Conservation (phyloP, 2,888 invertebrate species). For the Mechanitis messenoides region DNA sequence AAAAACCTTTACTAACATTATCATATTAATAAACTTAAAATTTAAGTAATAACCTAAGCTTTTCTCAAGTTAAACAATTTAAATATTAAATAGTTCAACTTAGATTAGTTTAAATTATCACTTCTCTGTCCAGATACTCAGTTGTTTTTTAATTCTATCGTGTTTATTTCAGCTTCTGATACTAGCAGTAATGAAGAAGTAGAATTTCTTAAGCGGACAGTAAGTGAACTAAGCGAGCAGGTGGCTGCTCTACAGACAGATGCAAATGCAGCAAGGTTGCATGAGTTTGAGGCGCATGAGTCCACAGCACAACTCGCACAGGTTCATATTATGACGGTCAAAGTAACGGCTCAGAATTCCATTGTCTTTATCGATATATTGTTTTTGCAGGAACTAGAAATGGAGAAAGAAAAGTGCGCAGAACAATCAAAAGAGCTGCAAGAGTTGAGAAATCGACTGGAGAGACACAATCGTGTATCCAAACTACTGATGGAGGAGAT, state of each 20-base stretch:
- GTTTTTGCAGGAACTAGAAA: slow-evolving; percentile 68
- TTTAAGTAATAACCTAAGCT: too few relatives aligned
- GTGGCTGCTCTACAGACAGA: slow-evolving; percentile 82
- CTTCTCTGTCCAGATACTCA: too few relatives aligned
- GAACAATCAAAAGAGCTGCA: slow-evolving; percentile 75
- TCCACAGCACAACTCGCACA: slow-evolving; percentile 75
- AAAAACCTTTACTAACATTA: too few relatives aligned
- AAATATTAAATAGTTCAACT: too few relatives aligned
- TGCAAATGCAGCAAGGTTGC: slow-evolving; percentile 77
- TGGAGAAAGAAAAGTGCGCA: slow-evolving; percentile 59
- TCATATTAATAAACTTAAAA: too few relatives aligned
- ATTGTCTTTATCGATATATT: not conserved
- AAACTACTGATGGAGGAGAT: slow-evolving; percentile 81
- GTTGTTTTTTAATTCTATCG: not conserved
- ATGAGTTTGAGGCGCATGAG: slow-evolving; percentile 84
- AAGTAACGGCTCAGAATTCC: not conserved
- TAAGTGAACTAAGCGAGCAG: slow-evolving; percentile 79
- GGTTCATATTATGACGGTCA: slow-evolving; percentile 40
- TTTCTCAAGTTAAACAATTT: too few relatives aligned
- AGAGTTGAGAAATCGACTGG: slow-evolving; percentile 70
- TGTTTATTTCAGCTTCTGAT: slow-evolving; percentile 56
- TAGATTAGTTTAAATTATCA: too few relatives aligned
- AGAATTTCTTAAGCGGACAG: slow-evolving; percentile 81
- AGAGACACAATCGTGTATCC: slow-evolving; percentile 80
- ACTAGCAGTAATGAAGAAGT: slow-evolving; percentile 78